phyloP scores from a whole-genome alignment of 2,797 vertebrate genomes.

The Poeciliopsis gracilis region DNA sequence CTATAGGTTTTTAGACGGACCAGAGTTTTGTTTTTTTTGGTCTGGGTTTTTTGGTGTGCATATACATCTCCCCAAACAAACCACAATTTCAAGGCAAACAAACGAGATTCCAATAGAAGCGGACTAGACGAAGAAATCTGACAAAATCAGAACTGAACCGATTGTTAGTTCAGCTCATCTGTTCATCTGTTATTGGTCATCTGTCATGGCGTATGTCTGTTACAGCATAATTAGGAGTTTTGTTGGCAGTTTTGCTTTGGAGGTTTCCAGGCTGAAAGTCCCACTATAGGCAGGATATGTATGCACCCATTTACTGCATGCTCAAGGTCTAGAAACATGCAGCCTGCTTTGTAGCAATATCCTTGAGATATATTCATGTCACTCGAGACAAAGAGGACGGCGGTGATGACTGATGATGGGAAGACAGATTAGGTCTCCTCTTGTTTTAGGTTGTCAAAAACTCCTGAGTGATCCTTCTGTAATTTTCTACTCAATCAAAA shows the following conservation, averaged over 20 bases:
- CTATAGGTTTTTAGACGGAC: no score
- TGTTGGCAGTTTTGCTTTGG: background rate
- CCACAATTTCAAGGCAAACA: no score
- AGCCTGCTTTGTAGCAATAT: background rate
- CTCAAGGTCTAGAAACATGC: slow-evolving; percentile 1
- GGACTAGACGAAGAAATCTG: background rate
- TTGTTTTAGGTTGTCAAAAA: background rate
- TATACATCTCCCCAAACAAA: no score
- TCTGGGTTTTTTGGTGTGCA: no score
- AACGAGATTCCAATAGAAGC: no score
- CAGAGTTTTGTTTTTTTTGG: no score
- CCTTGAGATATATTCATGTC: slow-evolving; percentile 10
- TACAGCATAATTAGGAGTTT: background rate
- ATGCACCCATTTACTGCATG: background rate
- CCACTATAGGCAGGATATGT: background rate
- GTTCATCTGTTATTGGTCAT: background rate
- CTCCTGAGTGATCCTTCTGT: background rate
- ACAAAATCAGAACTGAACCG: background rate
- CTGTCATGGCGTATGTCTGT: background rate
- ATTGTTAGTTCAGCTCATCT: no score
- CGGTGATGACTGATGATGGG: slow-evolving; percentile 22
- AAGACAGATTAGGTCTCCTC: slow-evolving; percentile 10
- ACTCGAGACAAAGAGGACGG: slow-evolving; percentile 5
- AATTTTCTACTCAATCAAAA: background rate
- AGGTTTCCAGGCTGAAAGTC: background rate